Evolutionary conservation across 2,113 vertebrate species (phyloP).

Genomic region (Oreochromis spilurus): DNA sequence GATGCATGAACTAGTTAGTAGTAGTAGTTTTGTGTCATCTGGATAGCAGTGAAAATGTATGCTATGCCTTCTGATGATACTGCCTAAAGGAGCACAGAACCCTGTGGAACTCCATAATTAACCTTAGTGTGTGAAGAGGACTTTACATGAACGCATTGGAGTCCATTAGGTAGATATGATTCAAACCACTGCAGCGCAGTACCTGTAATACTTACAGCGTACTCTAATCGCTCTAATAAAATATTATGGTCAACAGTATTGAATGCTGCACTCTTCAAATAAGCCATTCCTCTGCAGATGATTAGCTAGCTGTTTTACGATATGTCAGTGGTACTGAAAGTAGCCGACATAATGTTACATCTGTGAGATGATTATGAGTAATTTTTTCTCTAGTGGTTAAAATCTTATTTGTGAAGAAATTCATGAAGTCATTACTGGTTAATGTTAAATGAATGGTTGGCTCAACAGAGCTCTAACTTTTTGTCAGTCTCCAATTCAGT

Average conservation of each 20-base stretch:
- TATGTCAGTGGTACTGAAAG: neutral
- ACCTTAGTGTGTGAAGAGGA: neutral
- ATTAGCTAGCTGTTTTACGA: neutral
- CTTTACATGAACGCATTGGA: neutral
- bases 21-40: too few species aligned
- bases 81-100: neutral
- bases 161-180: neutral
- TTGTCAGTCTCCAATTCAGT: too few species aligned
- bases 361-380: neutral
- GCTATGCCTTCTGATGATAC: neutral
- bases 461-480: too few species aligned
- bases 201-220: neutral
- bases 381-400: neutral
- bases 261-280: neutral
- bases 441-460: too few species aligned
- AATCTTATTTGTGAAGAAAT: neutral
- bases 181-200: neutral
- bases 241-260: neutral
- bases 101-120: fast-evolving
- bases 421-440: neutral
- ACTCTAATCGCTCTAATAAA: neutral
- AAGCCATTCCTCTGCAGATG: neutral
- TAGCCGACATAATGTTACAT: neutral
- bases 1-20: too few species aligned
- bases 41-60: neutral